Evolutionary conservation across 2,113 vertebrate genomes (phyloP).

Genomic region (Perca flavescens): DNA sequence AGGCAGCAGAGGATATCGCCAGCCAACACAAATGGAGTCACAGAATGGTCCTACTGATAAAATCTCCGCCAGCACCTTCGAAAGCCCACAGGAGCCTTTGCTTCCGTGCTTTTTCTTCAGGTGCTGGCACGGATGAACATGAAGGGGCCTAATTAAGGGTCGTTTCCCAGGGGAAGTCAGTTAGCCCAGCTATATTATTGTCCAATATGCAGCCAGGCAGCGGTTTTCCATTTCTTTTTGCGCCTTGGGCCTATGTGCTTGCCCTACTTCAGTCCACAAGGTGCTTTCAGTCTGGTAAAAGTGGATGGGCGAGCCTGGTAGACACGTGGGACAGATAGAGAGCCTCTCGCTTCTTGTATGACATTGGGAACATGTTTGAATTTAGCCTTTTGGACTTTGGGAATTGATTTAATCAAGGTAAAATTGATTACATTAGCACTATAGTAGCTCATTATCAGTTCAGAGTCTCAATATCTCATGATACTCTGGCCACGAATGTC

Average conservation of each 20-base stretch:
- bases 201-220: constrained; percentile 41
- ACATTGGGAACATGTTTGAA: constrained; percentile 35
- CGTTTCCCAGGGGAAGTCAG: constrained; percentile 48
- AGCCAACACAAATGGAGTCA: constrained; percentile 53
- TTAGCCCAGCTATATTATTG: constrained; percentile 59
- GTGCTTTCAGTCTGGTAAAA: constrained; percentile 43
- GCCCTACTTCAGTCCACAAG: constrained; percentile 70
- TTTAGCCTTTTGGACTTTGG: constrained; percentile 30
- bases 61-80: constrained; percentile 50
- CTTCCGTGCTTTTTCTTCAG: constrained; percentile 59
- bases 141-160: constrained; percentile 72
- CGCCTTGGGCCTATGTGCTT: constrained; percentile 43
- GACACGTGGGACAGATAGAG: constrained; percentile 15
- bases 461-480: constrained; percentile 8
- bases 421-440: constrained; percentile 33
- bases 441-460: constrained; percentile 21
- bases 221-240: constrained; percentile 53
- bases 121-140: constrained; percentile 59
- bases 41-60: constrained; percentile 53
- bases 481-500: constrained; percentile 25
- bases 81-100: constrained; percentile 47
- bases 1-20: constrained; percentile 43
- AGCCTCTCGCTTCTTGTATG: constrained; percentile 6
- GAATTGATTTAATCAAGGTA: constrained; percentile 36
- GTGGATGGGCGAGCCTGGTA: constrained; percentile 33